These are phyloP conservation scores for Sminthopsis crassicaudata DNA, from an alignment of 2,113 vertebrate species.

Conservation along the genomic window DNA sequence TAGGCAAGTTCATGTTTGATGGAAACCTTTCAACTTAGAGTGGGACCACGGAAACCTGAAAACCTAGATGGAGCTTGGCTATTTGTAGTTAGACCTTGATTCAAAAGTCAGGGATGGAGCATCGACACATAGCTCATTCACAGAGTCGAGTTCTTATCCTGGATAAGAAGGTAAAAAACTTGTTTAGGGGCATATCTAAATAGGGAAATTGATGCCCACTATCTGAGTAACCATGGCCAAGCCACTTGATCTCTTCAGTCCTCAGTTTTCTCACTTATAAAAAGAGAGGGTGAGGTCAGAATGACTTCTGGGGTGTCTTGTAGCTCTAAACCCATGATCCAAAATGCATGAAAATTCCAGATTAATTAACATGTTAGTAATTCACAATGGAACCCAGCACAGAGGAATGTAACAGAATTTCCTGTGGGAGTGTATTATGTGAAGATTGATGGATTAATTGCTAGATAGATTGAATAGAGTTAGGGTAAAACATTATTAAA, in stretches of 20 bases:
- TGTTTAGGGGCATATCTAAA: constrained; percentile 34
- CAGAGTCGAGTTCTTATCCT: constrained; percentile 23
- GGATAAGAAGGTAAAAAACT: constrained; percentile 36
- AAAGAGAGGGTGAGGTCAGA: background rate
- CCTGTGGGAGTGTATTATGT: constrained; percentile 80
- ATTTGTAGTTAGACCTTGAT: constrained; percentile 33
- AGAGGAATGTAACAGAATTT: constrained; percentile 63
- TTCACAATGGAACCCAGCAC: constrained; percentile 68
- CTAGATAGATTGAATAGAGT: constrained; percentile 82
- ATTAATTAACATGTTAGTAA: constrained; percentile 73
- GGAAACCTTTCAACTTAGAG: background rate
- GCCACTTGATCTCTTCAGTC: background rate
- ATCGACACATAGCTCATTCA: constrained; percentile 35
- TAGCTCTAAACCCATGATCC: background rate
- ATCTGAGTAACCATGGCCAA: background rate
- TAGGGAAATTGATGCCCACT: background rate
- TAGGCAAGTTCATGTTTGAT: background rate
- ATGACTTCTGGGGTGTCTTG: background rate
- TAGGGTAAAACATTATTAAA: constrained; percentile 80
- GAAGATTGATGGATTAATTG: constrained; percentile 83
- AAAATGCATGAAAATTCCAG: constrained; percentile 65
- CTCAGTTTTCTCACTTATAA: background rate
- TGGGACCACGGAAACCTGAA: background rate
- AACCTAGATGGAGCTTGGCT: background rate
- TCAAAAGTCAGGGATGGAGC: constrained; percentile 52